Base-by-base conservation (phyloP, 2,888 invertebrate species). In the Barypeithes pellucidus region DNA sequence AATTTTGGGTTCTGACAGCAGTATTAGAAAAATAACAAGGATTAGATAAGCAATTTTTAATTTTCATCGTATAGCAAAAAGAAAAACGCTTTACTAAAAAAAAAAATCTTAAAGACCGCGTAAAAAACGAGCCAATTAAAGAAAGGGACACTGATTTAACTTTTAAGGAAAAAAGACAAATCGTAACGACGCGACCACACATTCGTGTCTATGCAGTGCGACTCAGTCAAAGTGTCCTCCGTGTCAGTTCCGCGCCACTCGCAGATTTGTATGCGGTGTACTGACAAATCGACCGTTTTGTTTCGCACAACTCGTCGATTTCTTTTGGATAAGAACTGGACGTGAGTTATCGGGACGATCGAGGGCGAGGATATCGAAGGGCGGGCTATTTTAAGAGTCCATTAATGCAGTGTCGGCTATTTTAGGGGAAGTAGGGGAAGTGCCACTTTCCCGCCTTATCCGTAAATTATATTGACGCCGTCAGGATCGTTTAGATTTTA, bases 251-350 rank as follows among this genome's bases (percentile, higher is more conserved):
- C 62, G 67, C 75, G 75, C 75, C 71, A 59, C 75, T 78, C 73
- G 75, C 71, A 77, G 78, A 80, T 80, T 79, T 79, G 78, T 80
- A 77, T 78, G 79, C 72, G 80, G 80, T 78, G 77, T 20, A 8
- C 60, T 67, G 72, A 75, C 72, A 76, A 78, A 78, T 76, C 65
- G 63, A 66, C 70, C 73, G 67, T 75, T 76, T 76, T 72, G 73
- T 75, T 75, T 62, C 39, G 70, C 67, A 43, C 67, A 68, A 67
- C 57, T 75, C 71, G 75, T 75, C 71, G 67, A 75, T 75, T 75
- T 71, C 71, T 75, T 75, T 75, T 47, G 62, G 74, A 74, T 74
- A 67, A 70, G 70, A 36, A 47, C 52, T 20, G 45, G 20, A 54
- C n/a, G 54, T 63, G 47, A 63, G 50, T 63, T 47, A 63, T 63